Evolutionary conservation across 2,888 invertebrate genomes (phyloP).

Genomic region (Torymus auratus): DNA sequence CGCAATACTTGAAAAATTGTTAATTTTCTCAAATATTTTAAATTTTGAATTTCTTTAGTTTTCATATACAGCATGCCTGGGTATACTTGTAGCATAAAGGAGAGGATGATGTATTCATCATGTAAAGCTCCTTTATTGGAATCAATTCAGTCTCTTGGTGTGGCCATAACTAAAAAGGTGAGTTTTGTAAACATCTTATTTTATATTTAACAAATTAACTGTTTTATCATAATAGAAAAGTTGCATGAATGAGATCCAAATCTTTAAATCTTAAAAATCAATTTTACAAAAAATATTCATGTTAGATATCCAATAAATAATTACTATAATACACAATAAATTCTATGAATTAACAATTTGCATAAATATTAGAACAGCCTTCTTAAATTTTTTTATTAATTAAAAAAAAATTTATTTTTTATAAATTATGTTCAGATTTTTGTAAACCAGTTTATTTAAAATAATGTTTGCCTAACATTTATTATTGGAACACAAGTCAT

Average conservation of each 20-base stretch:
- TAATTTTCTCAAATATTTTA: constrained; percentile 18
- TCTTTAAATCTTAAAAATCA: constrained; percentile 51
- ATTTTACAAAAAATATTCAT: constrained; percentile 21
- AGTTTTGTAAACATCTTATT: constrained; percentile 64
- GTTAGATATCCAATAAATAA: background rate
- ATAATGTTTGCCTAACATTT: constrained; percentile 28
- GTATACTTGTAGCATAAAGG: constrained; percentile 95
- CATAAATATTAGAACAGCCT: background rate
- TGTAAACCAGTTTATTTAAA: constrained; percentile 29
- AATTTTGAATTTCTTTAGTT: constrained; percentile 79
- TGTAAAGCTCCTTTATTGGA: constrained; percentile 95
- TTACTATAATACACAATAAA: constrained; percentile 12
- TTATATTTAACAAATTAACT: constrained; percentile 35
- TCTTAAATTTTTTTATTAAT: constrained; percentile 1
- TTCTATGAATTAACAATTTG: constrained; percentile 21
- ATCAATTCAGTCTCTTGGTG: constrained; percentile 86
- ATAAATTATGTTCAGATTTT: constrained; percentile 22
- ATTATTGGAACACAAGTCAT: constrained; percentile 12
- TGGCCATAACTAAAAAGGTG: constrained; percentile 92
- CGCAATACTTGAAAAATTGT: background rate
- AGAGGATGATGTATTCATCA: constrained; percentile 98
- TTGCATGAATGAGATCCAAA: constrained; percentile 39
- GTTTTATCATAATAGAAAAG: constrained; percentile 10
- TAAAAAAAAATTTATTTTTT: constrained; percentile 42
- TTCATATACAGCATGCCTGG: constrained; percentile 99